Conservation (phyloP, 2,888 invertebrate species). For the Eremobia ochroleuca region DNA sequence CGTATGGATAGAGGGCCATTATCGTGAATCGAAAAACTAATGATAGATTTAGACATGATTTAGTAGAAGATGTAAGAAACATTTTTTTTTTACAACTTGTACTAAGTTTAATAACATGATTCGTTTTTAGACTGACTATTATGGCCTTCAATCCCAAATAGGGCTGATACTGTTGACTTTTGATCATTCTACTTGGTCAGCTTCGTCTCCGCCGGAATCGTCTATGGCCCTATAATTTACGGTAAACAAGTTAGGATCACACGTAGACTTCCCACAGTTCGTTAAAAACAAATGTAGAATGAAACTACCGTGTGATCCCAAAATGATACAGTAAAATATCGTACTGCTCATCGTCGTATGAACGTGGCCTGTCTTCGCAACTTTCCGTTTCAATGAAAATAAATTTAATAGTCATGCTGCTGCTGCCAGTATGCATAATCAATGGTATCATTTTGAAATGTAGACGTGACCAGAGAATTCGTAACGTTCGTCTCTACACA, state of each 20-base stretch:
- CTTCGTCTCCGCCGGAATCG: neutral
- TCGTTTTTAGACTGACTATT: neutral
- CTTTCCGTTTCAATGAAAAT: neutral
- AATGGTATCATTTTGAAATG: neutral
- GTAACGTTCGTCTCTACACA: neutral
- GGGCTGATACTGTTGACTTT: too few relatives aligned
- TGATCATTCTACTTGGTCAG: neutral
- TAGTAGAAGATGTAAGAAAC: neutral
- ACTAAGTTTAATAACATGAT: neutral
- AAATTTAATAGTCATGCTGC: neutral
- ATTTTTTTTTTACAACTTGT: neutral
- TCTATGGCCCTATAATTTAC: neutral
- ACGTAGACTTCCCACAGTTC: neutral
- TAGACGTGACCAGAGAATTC: neutral
- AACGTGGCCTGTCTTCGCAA: neutral
- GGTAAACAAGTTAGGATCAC: neutral
- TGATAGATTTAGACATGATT: neutral
- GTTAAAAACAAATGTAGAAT: neutral
- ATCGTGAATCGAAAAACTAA: neutral
- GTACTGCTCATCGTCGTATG: neutral
- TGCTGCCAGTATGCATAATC: neutral
- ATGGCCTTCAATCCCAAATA: neutral
- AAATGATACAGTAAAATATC: neutral
- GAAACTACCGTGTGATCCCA: neutral
- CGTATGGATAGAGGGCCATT: neutral